Evolutionary conservation across 2,113 vertebrate species (phyloP).

Genomic region (Blennius ocellaris): DNA sequence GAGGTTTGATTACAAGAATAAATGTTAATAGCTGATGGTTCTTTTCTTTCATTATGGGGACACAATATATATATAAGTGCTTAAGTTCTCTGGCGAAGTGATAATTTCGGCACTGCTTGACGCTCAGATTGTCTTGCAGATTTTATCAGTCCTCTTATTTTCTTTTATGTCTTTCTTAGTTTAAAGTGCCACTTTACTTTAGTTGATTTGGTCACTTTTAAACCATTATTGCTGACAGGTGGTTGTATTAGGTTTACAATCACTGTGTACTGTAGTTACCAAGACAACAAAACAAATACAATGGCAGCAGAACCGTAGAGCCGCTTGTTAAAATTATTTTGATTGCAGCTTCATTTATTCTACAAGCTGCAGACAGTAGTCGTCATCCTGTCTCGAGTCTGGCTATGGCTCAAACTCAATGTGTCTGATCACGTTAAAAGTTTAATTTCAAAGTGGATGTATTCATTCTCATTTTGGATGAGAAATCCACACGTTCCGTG

Average conservation of each 20-base stretch:
- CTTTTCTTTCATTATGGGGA: conserved; percentile 8
- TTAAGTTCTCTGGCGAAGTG: conserved; percentile 15
- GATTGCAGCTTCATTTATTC: conserved; percentile 10
- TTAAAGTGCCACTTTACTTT: conserved; percentile 6
- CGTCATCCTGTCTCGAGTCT: not conserved
- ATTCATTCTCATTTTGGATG: too few species aligned
- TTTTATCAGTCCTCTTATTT: not conserved
- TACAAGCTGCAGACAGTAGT: not conserved
- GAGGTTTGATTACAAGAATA: conserved; percentile 48
- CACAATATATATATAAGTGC: conserved; percentile 28
- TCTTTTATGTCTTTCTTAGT: not conserved
- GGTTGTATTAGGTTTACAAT: conserved; percentile 15
- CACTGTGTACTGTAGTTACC: not conserved
- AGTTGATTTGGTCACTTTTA: conserved; percentile 9
- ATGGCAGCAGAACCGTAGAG: not conserved
- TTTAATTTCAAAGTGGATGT: too few species aligned
- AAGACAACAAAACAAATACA: not conserved
- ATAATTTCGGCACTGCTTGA: conserved; percentile 27
- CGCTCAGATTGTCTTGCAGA: not conserved
- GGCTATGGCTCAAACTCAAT: not conserved
- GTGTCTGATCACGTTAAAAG: not conserved
- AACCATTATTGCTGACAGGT: not conserved
- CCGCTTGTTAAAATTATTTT: conserved; percentile 5
- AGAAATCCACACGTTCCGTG: too few species aligned
- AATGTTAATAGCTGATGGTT: conserved; percentile 48